Conservation (phyloP, 2,797 vertebrate genomes). For the Gila robusta region DNA sequence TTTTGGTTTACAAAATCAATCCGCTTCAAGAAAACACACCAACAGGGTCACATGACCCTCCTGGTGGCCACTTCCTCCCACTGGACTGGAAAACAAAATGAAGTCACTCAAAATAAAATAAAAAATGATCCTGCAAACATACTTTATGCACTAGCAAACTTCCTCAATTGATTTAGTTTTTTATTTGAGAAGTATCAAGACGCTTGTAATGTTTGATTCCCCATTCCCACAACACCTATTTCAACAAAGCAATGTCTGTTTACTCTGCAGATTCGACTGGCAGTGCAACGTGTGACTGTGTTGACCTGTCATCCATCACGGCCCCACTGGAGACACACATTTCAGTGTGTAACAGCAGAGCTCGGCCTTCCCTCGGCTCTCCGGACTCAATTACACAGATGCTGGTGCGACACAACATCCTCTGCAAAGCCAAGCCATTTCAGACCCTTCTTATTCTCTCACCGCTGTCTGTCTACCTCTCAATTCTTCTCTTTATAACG, state of each 20-base stretch:
- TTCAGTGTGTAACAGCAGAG: slow-evolving; percentile 29
- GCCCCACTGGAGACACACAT: slow-evolving; percentile 12
- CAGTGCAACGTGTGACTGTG: slow-evolving; percentile 13
- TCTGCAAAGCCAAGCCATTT: background rate
- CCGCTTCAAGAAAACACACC: background rate
- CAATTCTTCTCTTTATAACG: background rate
- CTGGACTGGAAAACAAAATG: background rate
- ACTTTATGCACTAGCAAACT: background rate
- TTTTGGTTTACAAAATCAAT: background rate
- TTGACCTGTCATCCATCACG: slow-evolving; percentile 39
- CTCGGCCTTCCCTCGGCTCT: background rate
- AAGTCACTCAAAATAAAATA: background rate
- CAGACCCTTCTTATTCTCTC: background rate
- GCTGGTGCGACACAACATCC: slow-evolving; percentile 14
- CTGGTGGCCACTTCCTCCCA: background rate
- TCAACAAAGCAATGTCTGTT: slow-evolving; percentile 6
- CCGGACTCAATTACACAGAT: slow-evolving; percentile 17
- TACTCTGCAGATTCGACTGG: slow-evolving; percentile 9
- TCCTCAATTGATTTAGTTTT: background rate
- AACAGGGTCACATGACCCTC: background rate
- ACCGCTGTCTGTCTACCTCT: background rate
- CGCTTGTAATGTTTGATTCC: background rate
- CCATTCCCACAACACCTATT: background rate
- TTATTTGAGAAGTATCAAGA: background rate
- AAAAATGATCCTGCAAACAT: background rate